Base-by-base conservation (phyloP, 2,888 invertebrate genomes). In the Tachina fera region DNA sequence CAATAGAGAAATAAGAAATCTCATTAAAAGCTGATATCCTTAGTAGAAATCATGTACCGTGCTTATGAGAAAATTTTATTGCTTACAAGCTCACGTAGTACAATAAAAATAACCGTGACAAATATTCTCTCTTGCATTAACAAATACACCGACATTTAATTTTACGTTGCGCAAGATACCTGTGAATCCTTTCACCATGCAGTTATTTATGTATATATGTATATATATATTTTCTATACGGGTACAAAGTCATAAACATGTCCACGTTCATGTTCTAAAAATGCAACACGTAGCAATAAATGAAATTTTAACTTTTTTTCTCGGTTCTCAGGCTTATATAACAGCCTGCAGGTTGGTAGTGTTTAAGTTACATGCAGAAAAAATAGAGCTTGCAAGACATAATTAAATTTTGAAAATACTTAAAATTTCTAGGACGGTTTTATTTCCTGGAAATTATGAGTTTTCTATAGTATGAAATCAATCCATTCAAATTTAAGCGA, bases 271-370 rank as follows among this genome's bases (percentile, higher is more conserved):
- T 60, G 56, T 80, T 71, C 72, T 67, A 41, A 60, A 70, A 77
- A 78, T 84, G 83, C 83, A 86, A 84, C 86, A 84, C 83, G 86
- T 84, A 81, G 67, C 80, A 70, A 78, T 74, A 61, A 74, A 58
- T 70, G 49, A 16, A 49, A 63, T 19, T 63, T 19, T 72, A 47
- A 14, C 14, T 45, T 63, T 56, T 19, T 43, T 41, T 45, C 14
- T 67, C 2, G 53, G 53, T 22, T 41, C 79, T n/a, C n/a, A n/a
- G n/a, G n/a, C n/a, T 71, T 77, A 13, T 78, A 43, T 63, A 58
- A 82, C 51, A 63, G 51, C 63, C 22, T 39, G 53, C 11, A 74
- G 53, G 16, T 53, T 16, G 16, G 11, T 31, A 56, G 31, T 61
- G 49, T 53, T 49, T 41, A n/a, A 11, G 49, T n/a, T 68, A 74